Evolutionary conservation across 2,113 vertebrate species (phyloP).

Genomic region (Antigone vipio): DNA sequence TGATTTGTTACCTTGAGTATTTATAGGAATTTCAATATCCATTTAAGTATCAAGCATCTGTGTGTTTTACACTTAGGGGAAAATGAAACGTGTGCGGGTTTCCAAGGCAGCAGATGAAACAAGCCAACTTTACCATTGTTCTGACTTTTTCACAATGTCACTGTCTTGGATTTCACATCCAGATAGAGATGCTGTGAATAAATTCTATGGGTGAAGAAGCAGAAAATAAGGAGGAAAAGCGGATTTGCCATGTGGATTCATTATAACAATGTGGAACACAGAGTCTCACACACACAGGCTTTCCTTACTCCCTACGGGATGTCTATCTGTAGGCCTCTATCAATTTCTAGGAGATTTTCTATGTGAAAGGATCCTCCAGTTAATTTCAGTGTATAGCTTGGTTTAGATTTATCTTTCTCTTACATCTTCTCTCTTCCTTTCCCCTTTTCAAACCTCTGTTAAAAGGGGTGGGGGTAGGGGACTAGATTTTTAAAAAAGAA

Average conservation of each 20-base stretch:
- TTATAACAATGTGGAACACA: constrained; percentile 53
- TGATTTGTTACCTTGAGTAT: neutral
- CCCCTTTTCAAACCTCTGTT: constrained; percentile 24
- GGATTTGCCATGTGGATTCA: constrained; percentile 64
- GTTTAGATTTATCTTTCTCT: constrained; percentile 54
- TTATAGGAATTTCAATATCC: constrained; percentile 32
- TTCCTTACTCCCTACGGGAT: constrained; percentile 55
- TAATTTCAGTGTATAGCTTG: constrained; percentile 46
- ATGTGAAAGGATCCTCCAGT: constrained; percentile 56
- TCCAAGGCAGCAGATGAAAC: constrained; percentile 58
- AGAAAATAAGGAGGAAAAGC: constrained; percentile 67
- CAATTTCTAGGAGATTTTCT: constrained; percentile 64
- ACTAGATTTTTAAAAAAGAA: neutral
- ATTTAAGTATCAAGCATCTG: neutral
- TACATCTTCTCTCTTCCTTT: constrained; percentile 6
- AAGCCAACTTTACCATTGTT: constrained; percentile 53
- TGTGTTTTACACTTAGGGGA: neutral
- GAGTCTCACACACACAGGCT: constrained; percentile 36
- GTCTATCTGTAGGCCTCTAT: constrained; percentile 53
- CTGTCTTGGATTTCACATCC: constrained; percentile 65
- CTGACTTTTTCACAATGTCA: constrained; percentile 60
- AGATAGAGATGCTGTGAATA: constrained; percentile 71
- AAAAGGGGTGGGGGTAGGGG: neutral
- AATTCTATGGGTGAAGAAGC: constrained; percentile 67
- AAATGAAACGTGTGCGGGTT: constrained; percentile 26